Evolutionary conservation across 2,888 invertebrate genomes (phyloP).

Genomic region (Metacarcinus magister): DNA sequence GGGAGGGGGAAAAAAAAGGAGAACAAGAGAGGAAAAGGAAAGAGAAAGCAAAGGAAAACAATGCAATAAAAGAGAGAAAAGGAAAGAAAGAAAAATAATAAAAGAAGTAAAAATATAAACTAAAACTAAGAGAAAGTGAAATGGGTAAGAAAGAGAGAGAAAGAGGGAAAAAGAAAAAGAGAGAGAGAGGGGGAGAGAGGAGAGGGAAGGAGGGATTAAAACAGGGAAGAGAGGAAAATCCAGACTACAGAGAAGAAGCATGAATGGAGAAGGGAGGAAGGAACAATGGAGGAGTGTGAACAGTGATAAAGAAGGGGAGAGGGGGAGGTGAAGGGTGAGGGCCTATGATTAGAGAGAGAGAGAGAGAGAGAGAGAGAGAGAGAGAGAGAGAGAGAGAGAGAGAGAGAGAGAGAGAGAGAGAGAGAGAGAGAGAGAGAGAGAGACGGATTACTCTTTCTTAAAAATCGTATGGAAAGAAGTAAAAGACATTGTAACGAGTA

Average conservation of each 20-base stretch:
- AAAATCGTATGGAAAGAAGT: no score
- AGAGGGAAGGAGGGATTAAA: background rate
- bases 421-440: slow-evolving; percentile 31
- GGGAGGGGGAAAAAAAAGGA: background rate
- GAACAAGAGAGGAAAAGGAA: background rate
- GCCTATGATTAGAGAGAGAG: slow-evolving; percentile 42
- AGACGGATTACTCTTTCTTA: no score
- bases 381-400: slow-evolving; percentile 51
- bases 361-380: slow-evolving; percentile 55
- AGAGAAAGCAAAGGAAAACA: background rate
- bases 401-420: slow-evolving; percentile 66
- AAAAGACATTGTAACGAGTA: background rate
- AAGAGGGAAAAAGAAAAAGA: background rate
- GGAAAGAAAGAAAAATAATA: background rate
- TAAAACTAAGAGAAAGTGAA: background rate
- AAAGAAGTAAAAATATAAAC: background rate
- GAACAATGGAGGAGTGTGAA: background rate
- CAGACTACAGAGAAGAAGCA: background rate
- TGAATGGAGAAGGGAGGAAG: background rate
- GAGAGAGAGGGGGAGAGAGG: background rate
- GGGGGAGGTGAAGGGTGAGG: slow-evolving; percentile 1
- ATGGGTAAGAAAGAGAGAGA: background rate
- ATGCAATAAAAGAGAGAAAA: background rate
- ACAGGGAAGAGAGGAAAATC: background rate
- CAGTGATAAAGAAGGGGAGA: background rate